These are phyloP conservation scores for Cartodere bifasciata DNA, from an alignment of 2,888 invertebrate species.

Conservation along the genomic window DNA sequence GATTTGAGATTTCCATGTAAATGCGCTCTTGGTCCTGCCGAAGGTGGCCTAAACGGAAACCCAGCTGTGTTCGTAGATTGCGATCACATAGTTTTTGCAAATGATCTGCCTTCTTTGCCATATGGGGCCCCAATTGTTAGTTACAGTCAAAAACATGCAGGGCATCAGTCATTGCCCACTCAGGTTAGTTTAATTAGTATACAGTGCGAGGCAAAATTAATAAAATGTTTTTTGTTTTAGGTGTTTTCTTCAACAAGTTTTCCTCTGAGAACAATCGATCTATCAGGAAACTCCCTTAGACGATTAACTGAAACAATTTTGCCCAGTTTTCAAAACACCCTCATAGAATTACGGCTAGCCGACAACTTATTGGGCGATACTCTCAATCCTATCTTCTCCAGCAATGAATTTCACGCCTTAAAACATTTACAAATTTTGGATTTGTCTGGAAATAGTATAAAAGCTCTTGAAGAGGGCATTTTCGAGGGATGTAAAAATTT, in stretches of 20 bases:
- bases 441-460: constrained; percentile 67
- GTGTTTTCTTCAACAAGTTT: constrained; percentile 59
- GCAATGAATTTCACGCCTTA: constrained; percentile 69
- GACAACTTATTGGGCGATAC: constrained; percentile 83
- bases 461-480: constrained; percentile 74
- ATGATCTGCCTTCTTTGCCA: constrained; percentile 64
- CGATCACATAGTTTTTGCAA: constrained; percentile 67
- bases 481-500: constrained; percentile 70
- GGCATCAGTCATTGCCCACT: constrained; percentile 68
- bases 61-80: constrained; percentile 63
- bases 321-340: constrained; percentile 48
- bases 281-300: constrained; percentile 70
- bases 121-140: constrained; percentile 68
- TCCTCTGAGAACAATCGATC: constrained; percentile 63
- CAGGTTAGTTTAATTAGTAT: constrained; percentile 30
- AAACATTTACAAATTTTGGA: constrained; percentile 61
- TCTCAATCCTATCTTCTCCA: constrained; percentile 81
- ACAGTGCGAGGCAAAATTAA: background rate
- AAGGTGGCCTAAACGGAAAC: constrained; percentile 33
- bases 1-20: constrained; percentile 66
- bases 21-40: constrained; percentile 39
- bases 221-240: constrained; percentile 31
- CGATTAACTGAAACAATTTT: constrained; percentile 66
- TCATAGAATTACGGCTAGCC: constrained; percentile 58
- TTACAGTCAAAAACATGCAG: constrained; percentile 67